phyloP scores from a whole-genome alignment of 2,113 vertebrate species.

The Urocitellus parryii region DNA sequence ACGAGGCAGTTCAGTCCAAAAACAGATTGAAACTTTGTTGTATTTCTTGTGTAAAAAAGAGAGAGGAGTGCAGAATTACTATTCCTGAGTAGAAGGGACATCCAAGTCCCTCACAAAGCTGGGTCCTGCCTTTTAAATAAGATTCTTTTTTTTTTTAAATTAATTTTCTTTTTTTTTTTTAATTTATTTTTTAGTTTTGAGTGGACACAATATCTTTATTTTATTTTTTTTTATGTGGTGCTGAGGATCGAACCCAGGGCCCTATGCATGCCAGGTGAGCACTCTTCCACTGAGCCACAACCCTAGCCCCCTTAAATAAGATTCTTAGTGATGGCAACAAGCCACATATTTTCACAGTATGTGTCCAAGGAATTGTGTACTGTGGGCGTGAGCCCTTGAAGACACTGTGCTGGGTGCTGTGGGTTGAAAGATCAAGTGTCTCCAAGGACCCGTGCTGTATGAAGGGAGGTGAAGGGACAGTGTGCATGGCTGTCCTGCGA shows the following conservation, averaged over 20 bases:
- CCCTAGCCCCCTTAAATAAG: neutral
- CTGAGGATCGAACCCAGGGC: no score
- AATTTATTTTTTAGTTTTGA: no score
- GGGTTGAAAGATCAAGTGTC: neutral
- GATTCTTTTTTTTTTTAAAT: no score
- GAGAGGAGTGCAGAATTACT: neutral
- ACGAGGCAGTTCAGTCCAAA: accelerated
- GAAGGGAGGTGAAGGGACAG: neutral
- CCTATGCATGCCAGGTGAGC: no score
- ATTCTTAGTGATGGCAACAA: accelerated
- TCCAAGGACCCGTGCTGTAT: neutral
- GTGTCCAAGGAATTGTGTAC: accelerated
- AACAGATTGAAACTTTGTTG: neutral
- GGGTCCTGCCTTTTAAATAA: neutral
- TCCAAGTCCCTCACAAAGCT: neutral
- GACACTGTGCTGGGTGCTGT: neutral
- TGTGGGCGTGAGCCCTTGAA: neutral
- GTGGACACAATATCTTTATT: no score
- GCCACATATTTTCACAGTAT: accelerated
- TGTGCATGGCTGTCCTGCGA: no score
- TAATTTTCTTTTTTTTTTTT: no score
- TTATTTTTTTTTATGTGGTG: no score
- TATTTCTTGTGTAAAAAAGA: neutral
- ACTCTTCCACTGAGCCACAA: no score
- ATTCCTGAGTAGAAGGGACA: neutral